Percentiles rank a stretch among this genome's conserved stretches.
These are phyloP conservation scores for Malurus melanocephalus DNA, from an alignment of 2,113 vertebrate genomes.

Conservation along the genomic window DNA sequence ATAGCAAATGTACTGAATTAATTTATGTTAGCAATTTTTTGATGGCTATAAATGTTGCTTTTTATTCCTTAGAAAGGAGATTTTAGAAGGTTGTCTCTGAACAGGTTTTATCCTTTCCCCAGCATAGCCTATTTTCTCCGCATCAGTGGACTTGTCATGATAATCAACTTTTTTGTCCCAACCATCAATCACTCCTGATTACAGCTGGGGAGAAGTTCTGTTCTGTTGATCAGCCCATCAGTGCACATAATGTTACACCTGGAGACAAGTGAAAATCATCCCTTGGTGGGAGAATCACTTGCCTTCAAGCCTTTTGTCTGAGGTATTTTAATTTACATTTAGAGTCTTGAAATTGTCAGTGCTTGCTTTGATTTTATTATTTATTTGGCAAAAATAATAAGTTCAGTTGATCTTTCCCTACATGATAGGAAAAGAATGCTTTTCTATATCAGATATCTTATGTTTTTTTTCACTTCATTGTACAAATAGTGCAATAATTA, in stretches of 20 bases:
- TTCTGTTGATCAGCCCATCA: slow-evolving; percentile 78
- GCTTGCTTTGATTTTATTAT: slow-evolving; percentile 45
- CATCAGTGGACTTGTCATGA: slow-evolving; percentile 73
- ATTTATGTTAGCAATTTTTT: slow-evolving; percentile 1
- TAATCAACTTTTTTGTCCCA: slow-evolving; percentile 82
- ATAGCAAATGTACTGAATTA: slow-evolving; percentile 17
- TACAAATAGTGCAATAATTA: slow-evolving; percentile 51
- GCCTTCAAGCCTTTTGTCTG: slow-evolving; percentile 62
- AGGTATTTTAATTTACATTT: slow-evolving; percentile 61
- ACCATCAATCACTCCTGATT: slow-evolving; percentile 80
- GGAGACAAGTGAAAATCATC: slow-evolving; percentile 72
- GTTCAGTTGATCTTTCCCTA: slow-evolving; percentile 15
- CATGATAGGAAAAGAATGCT: neutral
- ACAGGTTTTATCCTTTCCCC: slow-evolving; percentile 69
- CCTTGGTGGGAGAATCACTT: slow-evolving; percentile 50
- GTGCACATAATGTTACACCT: slow-evolving; percentile 76
- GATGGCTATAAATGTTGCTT: slow-evolving; percentile 38
- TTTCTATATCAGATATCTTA: slow-evolving; percentile 2
- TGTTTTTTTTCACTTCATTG: neutral
- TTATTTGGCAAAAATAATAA: slow-evolving; percentile 38
- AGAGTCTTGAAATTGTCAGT: slow-evolving; percentile 38
- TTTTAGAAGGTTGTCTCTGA: slow-evolving; percentile 56
- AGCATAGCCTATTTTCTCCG: slow-evolving; percentile 76
- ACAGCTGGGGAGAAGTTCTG: slow-evolving; percentile 71
- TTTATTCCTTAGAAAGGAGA: slow-evolving; percentile 43